Base-by-base conservation (phyloP, 1,140 invertebrate species). In the Eulimnadia texana region DNA sequence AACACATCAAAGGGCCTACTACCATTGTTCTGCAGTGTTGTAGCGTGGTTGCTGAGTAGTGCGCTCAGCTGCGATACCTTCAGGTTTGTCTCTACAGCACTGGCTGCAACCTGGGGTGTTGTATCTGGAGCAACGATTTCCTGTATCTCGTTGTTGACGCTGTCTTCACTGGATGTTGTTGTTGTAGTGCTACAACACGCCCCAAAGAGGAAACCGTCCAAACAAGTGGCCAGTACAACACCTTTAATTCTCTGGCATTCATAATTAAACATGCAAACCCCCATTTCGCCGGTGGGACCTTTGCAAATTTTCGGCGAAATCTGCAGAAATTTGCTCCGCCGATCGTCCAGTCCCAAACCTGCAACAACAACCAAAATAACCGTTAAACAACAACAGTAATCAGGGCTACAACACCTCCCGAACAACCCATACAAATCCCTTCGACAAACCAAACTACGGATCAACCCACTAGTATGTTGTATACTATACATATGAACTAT, bases 201-300 rank as follows among this genome's bases (percentile, higher is more conserved):
- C 6, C 90, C 90, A 68, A 93, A 93, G 3, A 93, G 78, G 68
- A 93, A 91, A 1, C 87, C 88, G 70, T 93, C 89, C 81, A 92
- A 88, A 67, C 90, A 94, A 3, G 90, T 83, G 0, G 88, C 88
- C 0, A 93, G 84, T 0, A 93, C 86, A 68, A 85, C 81, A 2
- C 90, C 90, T 10, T 82, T 82, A 63, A 85, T 75, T 60, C 84
- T 82, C 6, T 78, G 78, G 71, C 90, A 94, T 70, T 94, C 88
- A 68, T 91, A 88, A 73, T 92, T 92, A 74, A 93, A 94, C 88
- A 93, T 93, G 72, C 90, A 94, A 67, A 90, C 83, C n/a, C 86
- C 79, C 68, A 67, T 65, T 68, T 74, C 62, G 70, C 69, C 64
- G 67, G 68, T 58, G 68, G 66, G 75, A 74, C 72, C 73, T 76